Base-by-base conservation (phyloP, 2,113 vertebrate genomes). In the Mirza zaza region DNA sequence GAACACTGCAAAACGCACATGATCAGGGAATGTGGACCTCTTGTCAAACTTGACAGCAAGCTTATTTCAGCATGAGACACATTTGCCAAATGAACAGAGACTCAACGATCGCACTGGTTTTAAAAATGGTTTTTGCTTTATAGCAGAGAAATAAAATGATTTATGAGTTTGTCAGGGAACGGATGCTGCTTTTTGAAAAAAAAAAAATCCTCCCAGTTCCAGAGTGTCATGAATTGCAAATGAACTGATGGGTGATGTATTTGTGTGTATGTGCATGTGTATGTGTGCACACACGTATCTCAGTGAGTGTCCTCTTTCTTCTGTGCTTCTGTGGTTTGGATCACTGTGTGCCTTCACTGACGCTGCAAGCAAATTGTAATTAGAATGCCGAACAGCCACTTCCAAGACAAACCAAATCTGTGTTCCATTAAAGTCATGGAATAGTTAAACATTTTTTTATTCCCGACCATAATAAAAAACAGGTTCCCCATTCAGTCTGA, bases 361-460 rank as follows among this genome's bases (percentile, higher is more conserved):
- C 0, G n/a, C 50, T 96, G 73, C 67, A 59, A 75, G 92, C 71
- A 80, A 97, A 97, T 93, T 96, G 90, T 91, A 97, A 94, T 86
- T 97, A 97, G 50, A 96, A 94, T 92, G 52, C 82, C 32, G 17
- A 97, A 87, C 91, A 97, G 81, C 39, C 82, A 93, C 94, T 90
- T 94, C 91, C 73, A 95, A 87, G 48, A 92, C 27, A 32, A 97
- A 92, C 59, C 75, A 84, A 95, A 94, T 90, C 90, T 97, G 82
- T 95, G 70, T 96, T 79, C 96, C 45, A 96, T 97, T 97, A 97
- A 86, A 98, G 83, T 79, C 75, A 97, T 10, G 42, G 90, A 88
- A 95, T 94, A 90, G 95, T 96, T 95, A 94, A 97, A 88, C 55
- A 87, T 96, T 86, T 75, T 90, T 96, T 95, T 81, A 85, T 32